Base-by-base conservation (phyloP, 2,888 invertebrate genomes). In the Phytoseiulus persimilis region DNA sequence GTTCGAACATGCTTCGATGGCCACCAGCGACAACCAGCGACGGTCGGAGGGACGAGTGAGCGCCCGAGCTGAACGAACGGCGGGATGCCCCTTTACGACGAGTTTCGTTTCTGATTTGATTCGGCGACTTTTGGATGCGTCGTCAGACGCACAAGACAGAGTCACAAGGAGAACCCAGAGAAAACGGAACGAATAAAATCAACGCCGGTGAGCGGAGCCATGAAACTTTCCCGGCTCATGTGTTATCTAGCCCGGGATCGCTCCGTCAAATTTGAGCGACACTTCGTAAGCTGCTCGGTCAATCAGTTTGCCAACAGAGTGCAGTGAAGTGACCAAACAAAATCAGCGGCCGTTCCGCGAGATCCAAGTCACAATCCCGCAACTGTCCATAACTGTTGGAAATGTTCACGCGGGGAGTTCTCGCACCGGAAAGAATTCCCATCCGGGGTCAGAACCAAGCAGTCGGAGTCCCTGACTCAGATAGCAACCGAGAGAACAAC, bases 51-150 rank as follows among this genome's bases (percentile, higher is more conserved):
- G 2, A 65, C 65, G 65, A 65, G 18, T 18, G 65, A 46, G 46
- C 46, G 46, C 6, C 46, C 46, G 46, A 46, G 9, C 46, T 6
- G 46, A 65, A 65, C 65, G 65, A 65, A 65, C 65, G 65, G 18
- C 65, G 65, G 65, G 65, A 65, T 65, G 65, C 65, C 65, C 65
- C 65, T 65, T 65, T 65, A 65, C 65, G 65, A 65, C 65, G 65
- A 65, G 65, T 65, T 65, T 65, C 65, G 65, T 65, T 65, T 65
- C 65, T 65, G 65, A 65, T 65, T 65, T 65, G 65, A 65, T 65
- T 65, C 18, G 65, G 65, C 28, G 65, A 65, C 65, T 65, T 28
- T 28, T 14, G 28, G 65, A 65, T 28, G 65, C 65, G 65, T 23
- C 28, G 65, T 23, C 65, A 65, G 65, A 65, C 65, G 5, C 65